Base-by-base conservation (phyloP, 2,888 invertebrate genomes). In the Ligdia adustata region DNA sequence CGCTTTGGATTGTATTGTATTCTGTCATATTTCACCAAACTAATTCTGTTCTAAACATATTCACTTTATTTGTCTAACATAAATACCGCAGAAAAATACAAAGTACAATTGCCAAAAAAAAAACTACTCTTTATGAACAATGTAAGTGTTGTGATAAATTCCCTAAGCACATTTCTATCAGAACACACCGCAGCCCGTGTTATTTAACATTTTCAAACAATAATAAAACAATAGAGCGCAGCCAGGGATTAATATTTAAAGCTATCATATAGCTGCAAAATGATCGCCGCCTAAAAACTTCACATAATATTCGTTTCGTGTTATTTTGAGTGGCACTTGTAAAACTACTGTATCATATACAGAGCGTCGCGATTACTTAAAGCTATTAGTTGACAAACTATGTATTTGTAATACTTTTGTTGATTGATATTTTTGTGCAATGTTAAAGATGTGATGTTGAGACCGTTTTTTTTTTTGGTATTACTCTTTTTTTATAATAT, bases 401-500 rank as follows among this genome's bases (percentile, higher is more conserved):
- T 83, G 80, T 82, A 82, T 86, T 77, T 82, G 78, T 80, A 85
- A 87, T 88, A 87, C 81, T 81, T 81, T 63, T 65, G 64, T 70
- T 60, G 59, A 57, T 52, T 34, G 38, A 38, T n/a, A n/a, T 40
- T 65, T 66, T 81, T 80, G 82, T 85, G 88, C 86, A 84, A 79
- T 79, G 81, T 70, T 70, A 39, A 32, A 29, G 55, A 43, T 50
- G 57, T 51, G 57, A 45, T 62, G 34, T 51, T 47, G 60, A 62
- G 63, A 71, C 75, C 69, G 64, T 55, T n/a, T n/a, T n/a, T 43
- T 29, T 44, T 43, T 27, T 44, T 38, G 39, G 39, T 39, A 39
- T 39, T 48, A 7, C 60, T 46, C 55, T 9, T 37, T 26, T 57
- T 58, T 62, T 57, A 39, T 39, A 55, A 62, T 79, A 79, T 81